phyloP scores from a whole-genome alignment of 2,888 invertebrate genomes.

The Griposia aprilina region DNA sequence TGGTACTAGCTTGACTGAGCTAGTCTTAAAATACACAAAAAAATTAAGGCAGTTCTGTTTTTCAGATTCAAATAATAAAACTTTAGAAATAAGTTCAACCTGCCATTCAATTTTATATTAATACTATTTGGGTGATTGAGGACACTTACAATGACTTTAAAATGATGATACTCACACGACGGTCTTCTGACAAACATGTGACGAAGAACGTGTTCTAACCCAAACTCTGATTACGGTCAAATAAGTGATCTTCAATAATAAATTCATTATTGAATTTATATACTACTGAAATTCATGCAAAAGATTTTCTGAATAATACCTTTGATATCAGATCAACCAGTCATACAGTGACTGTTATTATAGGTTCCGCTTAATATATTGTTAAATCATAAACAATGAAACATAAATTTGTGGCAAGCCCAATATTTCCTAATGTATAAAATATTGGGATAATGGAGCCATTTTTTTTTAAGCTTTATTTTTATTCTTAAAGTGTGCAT shows the following conservation, averaged over 20 bases:
- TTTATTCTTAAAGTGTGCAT: background rate
- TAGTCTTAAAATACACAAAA: background rate
- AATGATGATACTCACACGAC: slow-evolving; percentile 91
- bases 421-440: background rate
- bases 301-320: too few relatives aligned
- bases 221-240: slow-evolving; percentile 81
- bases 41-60: background rate
- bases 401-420: background rate
- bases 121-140: background rate
- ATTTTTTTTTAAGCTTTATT: background rate
- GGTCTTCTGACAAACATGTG: slow-evolving; percentile 90
- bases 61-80: background rate
- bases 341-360: background rate
- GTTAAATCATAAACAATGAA: background rate
- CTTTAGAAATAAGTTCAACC: background rate
- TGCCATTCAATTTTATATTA: too few relatives aligned
- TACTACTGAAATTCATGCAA: too few relatives aligned
- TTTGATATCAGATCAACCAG: background rate
- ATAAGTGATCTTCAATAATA: slow-evolving; percentile 31
- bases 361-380: fast-evolving
- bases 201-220: slow-evolving; percentile 88
- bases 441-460: background rate
- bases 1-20: too few relatives aligned
- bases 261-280: too few relatives aligned
- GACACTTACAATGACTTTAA: slow-evolving; percentile 64